Conservation (phyloP, 2,888 invertebrate species). For the Piscicola geometra region DNA sequence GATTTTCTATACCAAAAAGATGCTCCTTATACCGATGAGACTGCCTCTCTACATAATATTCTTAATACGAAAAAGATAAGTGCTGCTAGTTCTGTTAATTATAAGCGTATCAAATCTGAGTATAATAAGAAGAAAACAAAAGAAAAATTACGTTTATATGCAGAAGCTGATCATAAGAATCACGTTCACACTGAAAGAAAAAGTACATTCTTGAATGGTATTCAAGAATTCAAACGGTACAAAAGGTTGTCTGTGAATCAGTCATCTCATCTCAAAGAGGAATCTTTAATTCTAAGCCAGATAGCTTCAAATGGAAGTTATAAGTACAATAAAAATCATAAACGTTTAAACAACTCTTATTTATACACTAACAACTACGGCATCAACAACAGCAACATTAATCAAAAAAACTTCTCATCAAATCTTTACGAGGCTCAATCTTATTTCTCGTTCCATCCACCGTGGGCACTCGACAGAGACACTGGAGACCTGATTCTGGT, state of each 20-base stretch:
- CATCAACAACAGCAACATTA: background rate
- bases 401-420: background rate
- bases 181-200: background rate
- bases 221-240: background rate
- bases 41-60: no score
- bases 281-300: no score
- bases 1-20: no score
- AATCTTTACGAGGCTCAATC: background rate
- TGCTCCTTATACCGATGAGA: background rate
- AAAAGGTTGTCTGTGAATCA: no score
- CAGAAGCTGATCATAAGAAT: background rate
- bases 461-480: background rate
- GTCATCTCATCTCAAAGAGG: no score
- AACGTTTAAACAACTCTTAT: background rate
- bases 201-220: background rate
- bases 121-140: background rate
- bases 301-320: background rate
- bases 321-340: no score
- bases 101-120: no score
- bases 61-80: no score
- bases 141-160: background rate
- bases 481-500: slow-evolving; percentile 4
- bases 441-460: background rate
- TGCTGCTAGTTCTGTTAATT: no score
- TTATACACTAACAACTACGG: background rate